Evolutionary conservation across 2,888 invertebrate species (phyloP).

Genomic region (Callosobruchus maculatus): DNA sequence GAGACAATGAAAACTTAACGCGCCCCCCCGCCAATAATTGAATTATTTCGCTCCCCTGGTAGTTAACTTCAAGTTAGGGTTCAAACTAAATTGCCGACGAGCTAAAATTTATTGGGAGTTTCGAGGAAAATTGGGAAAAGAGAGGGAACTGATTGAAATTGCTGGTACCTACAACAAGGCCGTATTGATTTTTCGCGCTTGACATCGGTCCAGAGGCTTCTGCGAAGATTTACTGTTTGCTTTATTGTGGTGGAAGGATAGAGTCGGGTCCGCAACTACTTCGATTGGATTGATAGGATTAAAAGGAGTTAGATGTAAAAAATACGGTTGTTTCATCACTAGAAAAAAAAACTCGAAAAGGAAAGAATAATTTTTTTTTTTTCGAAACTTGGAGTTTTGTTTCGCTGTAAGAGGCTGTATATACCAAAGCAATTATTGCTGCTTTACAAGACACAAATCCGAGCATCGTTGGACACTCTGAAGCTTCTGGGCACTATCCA

Average conservation of each 20-base stretch:
- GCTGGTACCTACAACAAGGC: not conserved
- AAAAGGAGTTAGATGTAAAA: no score
- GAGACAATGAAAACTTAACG: not conserved
- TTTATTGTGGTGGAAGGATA: not conserved
- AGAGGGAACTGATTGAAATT: not conserved
- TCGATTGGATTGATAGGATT: no score
- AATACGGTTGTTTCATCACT: no score
- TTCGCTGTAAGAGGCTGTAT: no score
- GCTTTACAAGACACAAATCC: no score
- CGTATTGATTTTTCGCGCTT: not conserved
- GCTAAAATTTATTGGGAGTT: not conserved
- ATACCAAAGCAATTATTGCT: no score
- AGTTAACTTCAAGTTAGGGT: not conserved
- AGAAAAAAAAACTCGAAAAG: no score
- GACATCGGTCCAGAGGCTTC: not conserved
- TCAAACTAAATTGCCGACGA: not conserved
- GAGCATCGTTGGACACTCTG: no score
- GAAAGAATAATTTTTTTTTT: no score
- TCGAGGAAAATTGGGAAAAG: not conserved
- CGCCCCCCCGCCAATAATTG: not conserved
- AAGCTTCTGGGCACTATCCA: no score
- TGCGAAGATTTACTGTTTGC: not conserved
- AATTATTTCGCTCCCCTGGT: not conserved
- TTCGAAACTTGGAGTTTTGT: no score
- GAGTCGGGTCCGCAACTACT: no score